These are phyloP conservation scores for Mormoops blainvillei DNA, from an alignment of 2,113 vertebrate genomes.

Conservation along the genomic window DNA sequence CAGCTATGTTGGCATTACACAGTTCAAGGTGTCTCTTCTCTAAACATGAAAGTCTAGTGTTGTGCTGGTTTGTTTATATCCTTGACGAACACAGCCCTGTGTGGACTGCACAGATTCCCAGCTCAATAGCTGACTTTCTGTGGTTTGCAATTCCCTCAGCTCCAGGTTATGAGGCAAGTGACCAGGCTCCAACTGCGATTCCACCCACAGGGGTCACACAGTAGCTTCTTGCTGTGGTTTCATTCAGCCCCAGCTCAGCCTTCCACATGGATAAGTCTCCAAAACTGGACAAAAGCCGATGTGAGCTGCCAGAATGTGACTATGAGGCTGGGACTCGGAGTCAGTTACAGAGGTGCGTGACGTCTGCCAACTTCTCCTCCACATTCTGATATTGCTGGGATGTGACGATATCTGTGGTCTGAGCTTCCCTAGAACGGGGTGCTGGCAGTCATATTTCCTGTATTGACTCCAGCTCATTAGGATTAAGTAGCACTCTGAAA, in stretches of 20 bases:
- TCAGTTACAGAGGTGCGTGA: fast-evolving
- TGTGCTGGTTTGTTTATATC: fast-evolving
- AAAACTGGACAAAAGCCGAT: too few species aligned
- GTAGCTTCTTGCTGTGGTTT: neutral
- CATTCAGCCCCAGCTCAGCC: neutral
- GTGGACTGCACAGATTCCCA: neutral
- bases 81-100: neutral
- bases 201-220: fast-evolving
- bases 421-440: neutral
- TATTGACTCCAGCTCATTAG: neutral
- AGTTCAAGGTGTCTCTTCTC: neutral
- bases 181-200: neutral
- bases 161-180: neutral
- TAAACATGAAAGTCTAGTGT: neutral
- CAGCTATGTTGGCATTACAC: neutral
- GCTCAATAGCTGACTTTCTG: neutral
- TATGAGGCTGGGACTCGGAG: neutral
- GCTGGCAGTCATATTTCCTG: neutral
- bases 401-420: neutral
- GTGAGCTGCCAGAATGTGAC: neutral
- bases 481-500: neutral
- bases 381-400: neutral
- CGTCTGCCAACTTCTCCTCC: neutral
- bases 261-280: fast-evolving
- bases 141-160: neutral